Base-by-base conservation (phyloP, 2,888 invertebrate genomes). In the Trimorus sp. region DNA sequence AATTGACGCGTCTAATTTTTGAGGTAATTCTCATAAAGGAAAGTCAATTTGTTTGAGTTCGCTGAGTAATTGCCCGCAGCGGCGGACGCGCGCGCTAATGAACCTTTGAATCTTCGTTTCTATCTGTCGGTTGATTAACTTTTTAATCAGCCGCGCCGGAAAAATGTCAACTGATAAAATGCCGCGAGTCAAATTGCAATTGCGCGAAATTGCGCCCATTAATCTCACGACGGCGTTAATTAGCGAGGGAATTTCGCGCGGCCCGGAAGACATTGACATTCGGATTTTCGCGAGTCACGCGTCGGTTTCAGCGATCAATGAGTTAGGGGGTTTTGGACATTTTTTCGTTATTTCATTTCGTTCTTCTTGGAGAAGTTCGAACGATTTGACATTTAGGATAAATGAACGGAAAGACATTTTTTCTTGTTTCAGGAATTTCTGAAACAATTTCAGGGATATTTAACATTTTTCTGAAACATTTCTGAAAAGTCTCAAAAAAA, bases 91-190 rank as follows among this genome's bases (percentile, higher is more conserved):
- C 12, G n/a, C 65, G 42, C 79, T 80, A 84, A 84, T 80, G 84
- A 83, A 83, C 77, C 80, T 75, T 80, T 78, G 70, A 69, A 77
- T 71, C 80, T 79, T 85, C 83, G 69, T 84, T 79, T 84, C 81
- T 81, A 73, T 83, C 75, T 77, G 81, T 82, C 83, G 75, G 76
- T 84, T 84, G 84, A 87, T 85, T 85, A 84, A 83, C 86, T 85
- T 86, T 86, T 85, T 85, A 86, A 85, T 86, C 85, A 84, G 60
- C 12, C 71, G 14, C 78, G 48, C 38, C 68, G 68, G 69, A 82
- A 82, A 78, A 82, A 78, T 78, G 76, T 82, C 77, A 82, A 74
- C 73, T 53, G 81, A 77, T 74, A 82, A 77, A 74, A 77, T 73
- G 12, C 71, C 59, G 37, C 68, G 48, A 56, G 69, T 49, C 76